Conservation (phyloP, 2,797 vertebrate genomes). For the Sebastes aleutianus region DNA sequence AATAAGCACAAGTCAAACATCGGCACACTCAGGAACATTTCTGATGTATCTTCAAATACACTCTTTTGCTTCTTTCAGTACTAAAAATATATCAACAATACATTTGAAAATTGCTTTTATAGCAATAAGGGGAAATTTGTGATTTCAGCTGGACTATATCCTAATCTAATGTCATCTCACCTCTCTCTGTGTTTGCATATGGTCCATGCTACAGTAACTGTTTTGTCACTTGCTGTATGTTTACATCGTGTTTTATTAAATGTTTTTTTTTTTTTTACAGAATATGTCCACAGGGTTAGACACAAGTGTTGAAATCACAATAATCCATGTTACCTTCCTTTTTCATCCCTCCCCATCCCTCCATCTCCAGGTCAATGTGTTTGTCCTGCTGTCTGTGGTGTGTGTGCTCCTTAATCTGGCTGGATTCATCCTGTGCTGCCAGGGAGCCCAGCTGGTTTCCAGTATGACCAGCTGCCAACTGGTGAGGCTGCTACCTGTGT, state of each 20-base stretch:
- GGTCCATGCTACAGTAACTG: neutral
- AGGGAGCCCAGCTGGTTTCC: conserved; percentile 88
- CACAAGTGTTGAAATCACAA: neutral
- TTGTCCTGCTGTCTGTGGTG: conserved; percentile 86
- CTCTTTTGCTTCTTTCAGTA: neutral
- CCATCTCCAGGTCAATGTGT: conserved; percentile 86
- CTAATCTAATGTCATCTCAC: neutral
- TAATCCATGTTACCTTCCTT: conserved; percentile 17
- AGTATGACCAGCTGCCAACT: conserved; percentile 83
- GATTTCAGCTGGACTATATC: neutral
- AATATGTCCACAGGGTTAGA: neutral
- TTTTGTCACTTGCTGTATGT: neutral
- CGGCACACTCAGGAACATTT: accelerated
- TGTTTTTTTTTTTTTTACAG: neutral
- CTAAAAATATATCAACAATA: neutral
- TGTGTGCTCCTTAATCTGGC: conserved; percentile 88
- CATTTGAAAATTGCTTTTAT: neutral
- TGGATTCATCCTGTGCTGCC: conserved; percentile 88
- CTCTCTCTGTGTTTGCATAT: neutral
- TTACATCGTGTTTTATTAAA: neutral
- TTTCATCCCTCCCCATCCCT: neutral
- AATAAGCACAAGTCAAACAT: too few species aligned
- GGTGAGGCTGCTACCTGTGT: conserved; percentile 78
- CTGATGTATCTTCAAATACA: neutral
- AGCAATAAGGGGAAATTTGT: neutral